These are phyloP conservation scores for Eclectus roratus DNA, from an alignment of 2,113 vertebrate species.

Conservation along the genomic window DNA sequence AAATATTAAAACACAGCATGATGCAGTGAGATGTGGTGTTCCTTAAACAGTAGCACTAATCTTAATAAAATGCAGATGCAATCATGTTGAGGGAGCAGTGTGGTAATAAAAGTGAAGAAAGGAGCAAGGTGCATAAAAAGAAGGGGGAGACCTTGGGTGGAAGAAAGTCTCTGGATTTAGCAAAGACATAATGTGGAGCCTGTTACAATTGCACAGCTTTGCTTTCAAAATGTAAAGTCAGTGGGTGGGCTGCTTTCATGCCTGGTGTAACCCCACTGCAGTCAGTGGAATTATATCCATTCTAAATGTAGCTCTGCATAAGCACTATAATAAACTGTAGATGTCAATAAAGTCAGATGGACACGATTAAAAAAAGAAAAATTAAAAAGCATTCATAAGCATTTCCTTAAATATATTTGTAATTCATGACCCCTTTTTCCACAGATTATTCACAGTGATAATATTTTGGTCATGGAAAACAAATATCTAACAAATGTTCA, in stretches of 20 bases:
- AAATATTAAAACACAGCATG: constrained; percentile 54
- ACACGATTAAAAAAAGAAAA: not conserved
- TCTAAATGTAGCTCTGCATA: not conserved
- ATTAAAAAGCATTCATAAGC: not conserved
- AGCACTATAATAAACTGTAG: not conserved
- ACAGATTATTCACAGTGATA: not conserved
- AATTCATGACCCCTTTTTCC: not conserved
- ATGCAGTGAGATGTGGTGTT: not conserved
- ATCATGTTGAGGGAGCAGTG: not conserved
- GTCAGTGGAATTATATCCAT: not conserved
- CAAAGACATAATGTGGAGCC: constrained; percentile 1
- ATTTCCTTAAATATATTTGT: not conserved
- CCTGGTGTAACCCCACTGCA: not conserved
- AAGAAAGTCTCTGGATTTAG: constrained; percentile 34
- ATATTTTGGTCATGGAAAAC: not conserved
- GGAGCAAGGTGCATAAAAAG: constrained; percentile 14
- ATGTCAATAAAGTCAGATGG: not conserved
- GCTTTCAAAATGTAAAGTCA: constrained; percentile 35
- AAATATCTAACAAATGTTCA: not conserved
- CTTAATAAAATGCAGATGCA: constrained; percentile 49
- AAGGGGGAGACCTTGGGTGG: not conserved
- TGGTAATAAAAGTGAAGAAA: constrained; percentile 44
- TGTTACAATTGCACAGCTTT: constrained; percentile 39
- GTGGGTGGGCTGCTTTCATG: constrained; percentile 36
- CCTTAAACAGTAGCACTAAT: constrained; percentile 13